These are phyloP conservation scores for Oncorhynchus masou DNA, from an alignment of 2,113 vertebrate genomes.

Conservation along the genomic window DNA sequence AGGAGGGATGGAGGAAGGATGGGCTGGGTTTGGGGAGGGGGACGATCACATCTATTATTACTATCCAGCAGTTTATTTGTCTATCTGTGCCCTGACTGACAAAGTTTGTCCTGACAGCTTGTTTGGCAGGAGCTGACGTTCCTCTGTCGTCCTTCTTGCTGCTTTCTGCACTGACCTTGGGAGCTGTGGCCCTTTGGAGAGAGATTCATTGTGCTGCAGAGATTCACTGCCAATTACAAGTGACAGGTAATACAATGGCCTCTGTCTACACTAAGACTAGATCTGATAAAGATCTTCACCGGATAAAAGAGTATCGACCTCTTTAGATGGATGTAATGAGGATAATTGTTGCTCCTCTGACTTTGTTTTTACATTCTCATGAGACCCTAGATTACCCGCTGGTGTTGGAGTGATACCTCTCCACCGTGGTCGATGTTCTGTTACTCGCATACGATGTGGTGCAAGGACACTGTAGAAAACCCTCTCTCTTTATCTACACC, in stretches of 20 bases:
- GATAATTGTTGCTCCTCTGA: slow-evolving; percentile 84
- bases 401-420: slow-evolving; percentile 49
- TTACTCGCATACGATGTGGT: neutral
- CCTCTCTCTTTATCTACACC: no score
- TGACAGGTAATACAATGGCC: slow-evolving; percentile 84
- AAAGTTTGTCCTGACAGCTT: slow-evolving; percentile 95
- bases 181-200: slow-evolving; percentile 73
- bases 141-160: slow-evolving; percentile 79
- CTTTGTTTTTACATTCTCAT: slow-evolving; percentile 67
- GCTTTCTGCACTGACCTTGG: slow-evolving; percentile 85
- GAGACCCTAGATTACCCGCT: slow-evolving; percentile 72
- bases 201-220: slow-evolving; percentile 77
- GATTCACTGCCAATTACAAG: slow-evolving; percentile 79
- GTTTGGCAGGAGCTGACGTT: slow-evolving; percentile 83
- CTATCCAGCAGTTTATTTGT: slow-evolving; percentile 88
- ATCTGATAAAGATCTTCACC: slow-evolving; percentile 87
- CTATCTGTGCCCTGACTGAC: slow-evolving; percentile 72
- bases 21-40: slow-evolving; percentile 82
- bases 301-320: slow-evolving; percentile 95
- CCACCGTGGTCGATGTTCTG: slow-evolving; percentile 18
- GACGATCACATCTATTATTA: slow-evolving; percentile 86
- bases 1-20: slow-evolving; percentile 70
- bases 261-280: slow-evolving; percentile 82
- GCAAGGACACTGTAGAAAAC: neutral
- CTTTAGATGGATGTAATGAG: slow-evolving; percentile 83